Base-by-base conservation (phyloP, 37 sponge, comb jelly and placozoan genomes). In the Corticium candelabrum region DNA sequence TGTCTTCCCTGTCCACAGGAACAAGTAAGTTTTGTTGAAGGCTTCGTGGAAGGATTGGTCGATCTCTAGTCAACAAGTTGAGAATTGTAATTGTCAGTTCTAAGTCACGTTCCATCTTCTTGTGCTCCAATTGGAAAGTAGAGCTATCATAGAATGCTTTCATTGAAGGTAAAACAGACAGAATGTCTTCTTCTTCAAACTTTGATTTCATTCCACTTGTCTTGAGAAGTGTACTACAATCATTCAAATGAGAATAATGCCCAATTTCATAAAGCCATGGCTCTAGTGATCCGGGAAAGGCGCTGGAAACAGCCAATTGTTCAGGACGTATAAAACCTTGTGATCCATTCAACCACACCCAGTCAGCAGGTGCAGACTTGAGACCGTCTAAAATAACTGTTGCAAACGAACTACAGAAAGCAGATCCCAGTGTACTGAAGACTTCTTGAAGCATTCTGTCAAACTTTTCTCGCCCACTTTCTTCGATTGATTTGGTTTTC, bases 1-100 rank as follows among this genome's bases (percentile, higher is more conserved):
- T 50, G 21, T 50, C 62, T n/a, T n/a, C n/a, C n/a, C n/a, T n/a
- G n/a, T n/a, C n/a, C 62, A 50, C 62, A 50, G 62, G 62, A 50
- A 50, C 62, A 21, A 50, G 62, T 27, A 50, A 27, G 15, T 50
- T 11, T 50, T 50, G 15, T 27, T 21, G 62, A 50, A 50, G 62
- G 21, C 21, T 11, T 11, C 62, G 62, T 27, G 62, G 62, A 50
- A 50, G 62, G 15, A 50, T 21, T 21, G 62, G 21, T 27, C 21
- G 15, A 21, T 21, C 62, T 50, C 21, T 21, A 11, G 62, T 50
- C 21, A 50, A 11, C 62, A 11, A 50, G 62, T 50, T 50, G 15
- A 50, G 62, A 50, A 50, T 50, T 50, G 11, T 11, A 50, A 50
- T 21, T 50, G 62, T 21, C 62, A 50, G 62, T 27, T 50, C 62